Conservation (phyloP, 2,797 vertebrate genomes). For the Gymnothorax javanicus region DNA sequence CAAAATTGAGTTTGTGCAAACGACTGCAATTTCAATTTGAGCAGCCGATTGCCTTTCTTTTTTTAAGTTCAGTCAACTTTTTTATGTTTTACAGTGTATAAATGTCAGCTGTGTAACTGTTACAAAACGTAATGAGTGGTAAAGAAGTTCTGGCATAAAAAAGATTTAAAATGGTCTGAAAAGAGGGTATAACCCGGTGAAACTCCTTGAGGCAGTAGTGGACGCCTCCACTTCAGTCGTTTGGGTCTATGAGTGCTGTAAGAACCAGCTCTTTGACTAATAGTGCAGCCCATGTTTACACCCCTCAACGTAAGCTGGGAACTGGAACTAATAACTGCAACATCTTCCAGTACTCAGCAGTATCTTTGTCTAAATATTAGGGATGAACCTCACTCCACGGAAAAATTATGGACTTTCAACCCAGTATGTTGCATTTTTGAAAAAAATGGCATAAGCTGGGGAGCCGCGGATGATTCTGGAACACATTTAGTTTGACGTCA, state of each 20-base stretch:
- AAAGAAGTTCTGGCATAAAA: not conserved
- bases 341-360: not conserved
- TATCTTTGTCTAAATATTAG: not conserved
- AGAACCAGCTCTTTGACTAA: not conserved
- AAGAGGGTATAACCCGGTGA: not conserved
- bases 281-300: not conserved
- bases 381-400: not conserved
- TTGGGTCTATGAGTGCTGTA: not conserved
- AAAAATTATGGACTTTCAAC: not conserved
- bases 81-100: no score
- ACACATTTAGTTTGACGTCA: conserved; percentile 43
- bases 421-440: not conserved
- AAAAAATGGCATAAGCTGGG: conserved; percentile 28
- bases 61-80: no score
- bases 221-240: not conserved
- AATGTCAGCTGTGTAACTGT: no score
- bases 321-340: not conserved
- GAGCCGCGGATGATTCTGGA: conserved; percentile 18
- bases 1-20: no score
- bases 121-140: not conserved
- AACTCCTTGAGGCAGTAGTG: not conserved
- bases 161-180: not conserved
- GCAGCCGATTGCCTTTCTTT: no score
- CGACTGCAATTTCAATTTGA: no score
- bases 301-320: not conserved